Evolutionary conservation across 2,888 invertebrate genomes (phyloP).

Genomic region (Resseliella maxima): DNA sequence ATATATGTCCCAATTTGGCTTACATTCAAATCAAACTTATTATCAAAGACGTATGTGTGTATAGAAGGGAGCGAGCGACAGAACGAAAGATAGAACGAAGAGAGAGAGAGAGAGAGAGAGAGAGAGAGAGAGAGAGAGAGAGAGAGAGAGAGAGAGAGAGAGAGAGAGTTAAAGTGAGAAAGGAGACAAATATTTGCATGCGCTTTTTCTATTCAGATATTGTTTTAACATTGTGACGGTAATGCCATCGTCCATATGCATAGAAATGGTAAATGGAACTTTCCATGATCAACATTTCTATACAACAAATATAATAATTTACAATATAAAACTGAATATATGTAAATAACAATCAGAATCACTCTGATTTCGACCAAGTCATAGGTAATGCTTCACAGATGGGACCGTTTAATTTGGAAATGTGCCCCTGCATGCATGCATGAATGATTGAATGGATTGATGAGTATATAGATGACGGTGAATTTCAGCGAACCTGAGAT

Average conservation of each 20-base stretch:
- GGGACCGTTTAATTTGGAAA: background rate
- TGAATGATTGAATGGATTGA: too few relatives aligned
- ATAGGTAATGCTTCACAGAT: background rate
- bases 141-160: background rate
- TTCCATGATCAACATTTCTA: constrained; percentile 31
- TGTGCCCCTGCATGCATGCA: background rate
- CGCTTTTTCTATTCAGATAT: background rate
- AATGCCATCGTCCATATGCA: constrained; percentile 19
- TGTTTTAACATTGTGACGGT: background rate
- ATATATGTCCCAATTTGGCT: constrained; percentile 28
- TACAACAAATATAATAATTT: constrained; percentile 43
- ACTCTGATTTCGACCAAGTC: constrained; percentile 31
- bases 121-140: too few relatives aligned
- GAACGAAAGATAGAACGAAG: too few relatives aligned
- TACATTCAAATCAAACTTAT: constrained; percentile 31
- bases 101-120: too few relatives aligned
- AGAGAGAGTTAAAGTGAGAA: background rate
- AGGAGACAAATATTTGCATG: background rate
- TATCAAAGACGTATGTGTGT: constrained; percentile 3
- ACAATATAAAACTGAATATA: constrained; percentile 43
- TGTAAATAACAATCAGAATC: constrained; percentile 39
- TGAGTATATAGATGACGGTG: too few relatives aligned
- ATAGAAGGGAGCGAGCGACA: too few relatives aligned
- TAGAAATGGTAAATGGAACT: background rate
- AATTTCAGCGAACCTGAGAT: too few relatives aligned